Base-by-base conservation (phyloP, 2,113 vertebrate species). In the Pipa parva region DNA sequence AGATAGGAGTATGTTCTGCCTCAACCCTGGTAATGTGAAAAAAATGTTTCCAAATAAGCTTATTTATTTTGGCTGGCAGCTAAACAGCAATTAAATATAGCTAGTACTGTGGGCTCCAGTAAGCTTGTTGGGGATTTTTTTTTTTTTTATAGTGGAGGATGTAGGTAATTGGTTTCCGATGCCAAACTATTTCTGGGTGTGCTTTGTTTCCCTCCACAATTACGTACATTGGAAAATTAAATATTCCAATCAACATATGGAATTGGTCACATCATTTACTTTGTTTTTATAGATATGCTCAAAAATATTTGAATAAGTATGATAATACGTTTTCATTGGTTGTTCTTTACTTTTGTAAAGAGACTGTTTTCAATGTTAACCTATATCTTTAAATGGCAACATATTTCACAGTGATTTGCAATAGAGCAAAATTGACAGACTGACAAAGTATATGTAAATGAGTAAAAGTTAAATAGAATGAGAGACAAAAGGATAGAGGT, bases 151-250 rank as follows among this genome's bases (percentile, higher is more conserved):
- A 63, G 37, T 78, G 83, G 80, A 85, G 84, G 85, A 85, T 85
- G 83, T 86, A 79, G 76, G 75, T 84, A 81, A 85, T 85, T 57
- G 76, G 77, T 80, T 72, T 78, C 73, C 71, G 72, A 71, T 82
- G 84, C 76, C 84, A 84, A 75, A 78, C 77, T 82, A 75, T 81
- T 82, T 80, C 71, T 82, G 88, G 86, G 84, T 69, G 82, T 85
- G 80, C 62, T 77, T 77, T 63, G 81, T 87, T 90, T 89, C 79
- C 87, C 85, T 68, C 73, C 77, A 25, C 63, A 71, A 72, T 89
- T 87, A 82, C 84, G 85, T 79, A 82, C 75, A 56, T 78, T 4
- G 87, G 88, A 89, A 90, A 89, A 86, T 73, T 20, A 31, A 81
- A 77, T 83, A 82, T 87, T 88, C 85, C 81, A 82, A 88, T 81